Base-by-base conservation (phyloP, 2,113 vertebrate genomes). In the Notiomystis cincta region DNA sequence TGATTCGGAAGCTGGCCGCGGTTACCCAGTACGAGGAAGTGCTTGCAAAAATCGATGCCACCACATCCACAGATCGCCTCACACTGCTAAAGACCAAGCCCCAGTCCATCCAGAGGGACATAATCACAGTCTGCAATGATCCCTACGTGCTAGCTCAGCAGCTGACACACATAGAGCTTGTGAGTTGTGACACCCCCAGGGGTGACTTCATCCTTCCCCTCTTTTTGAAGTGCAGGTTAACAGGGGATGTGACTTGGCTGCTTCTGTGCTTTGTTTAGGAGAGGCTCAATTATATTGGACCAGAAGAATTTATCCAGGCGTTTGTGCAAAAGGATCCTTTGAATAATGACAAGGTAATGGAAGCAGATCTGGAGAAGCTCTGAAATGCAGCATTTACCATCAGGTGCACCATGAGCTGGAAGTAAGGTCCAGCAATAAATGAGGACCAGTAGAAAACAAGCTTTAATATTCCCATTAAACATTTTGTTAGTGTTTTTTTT, bases 141-240 rank as follows among this genome's bases (percentile, higher is more conserved):
- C 98, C 99, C 14, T 99, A 99, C 40, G 98, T 98, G 0, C 91
- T 99, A 78, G 99, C 99, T 69, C 99, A 99, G 93, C 99, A 99
- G 97, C 98, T 99, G 96, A 99, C 99, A 2, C 99, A 99, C 96
- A 98, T 99, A 86, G 99, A 99, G 76, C 98, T 99, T 97, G 99
- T 99, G 95, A 98, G 98, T 89, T 91, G 44, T 69, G 61, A 35
- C 30, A 4, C 23, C 82, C 86, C 42, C 16, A 4, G 51, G 45
- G 14, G 24, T 57, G 71, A 79, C 44, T 85, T 72, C 45, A 8
- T 70, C 70, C 45, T 73, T 57, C 35, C 25, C 53, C 78, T 87
- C 37, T 71, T 40, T 73, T 79, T 82, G 82, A 91, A 87, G 58
- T 82, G 37, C 44, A 18, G 11, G n/a, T 70, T 50, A 62, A 87